Percentiles rank a stretch among this genome's conserved stretches.
Conservation (phyloP, 2,888 invertebrate species). For the Drosophila atripex region DNA sequence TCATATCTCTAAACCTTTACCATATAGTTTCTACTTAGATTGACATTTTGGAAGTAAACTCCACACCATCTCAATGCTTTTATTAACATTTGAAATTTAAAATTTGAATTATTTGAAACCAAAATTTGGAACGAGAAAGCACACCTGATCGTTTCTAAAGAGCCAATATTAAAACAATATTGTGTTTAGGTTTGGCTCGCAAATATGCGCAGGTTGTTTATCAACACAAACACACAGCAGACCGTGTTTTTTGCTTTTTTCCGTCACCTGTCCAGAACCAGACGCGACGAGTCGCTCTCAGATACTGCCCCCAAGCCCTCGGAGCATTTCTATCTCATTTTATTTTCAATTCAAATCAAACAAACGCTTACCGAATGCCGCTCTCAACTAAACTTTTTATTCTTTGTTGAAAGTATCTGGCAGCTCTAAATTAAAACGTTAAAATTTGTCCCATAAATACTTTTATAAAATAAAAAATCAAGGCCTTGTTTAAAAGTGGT, state of each 20-base stretch:
- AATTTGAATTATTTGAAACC: neutral
- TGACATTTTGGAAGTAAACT: neutral
- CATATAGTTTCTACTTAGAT: neutral
- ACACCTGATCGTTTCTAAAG: conserved; percentile 28
- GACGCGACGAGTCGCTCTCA: conserved; percentile 23
- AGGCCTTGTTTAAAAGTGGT: neutral
- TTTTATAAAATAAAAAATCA: neutral
- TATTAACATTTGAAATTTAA: conserved; percentile 7
- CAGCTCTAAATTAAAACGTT: neutral
- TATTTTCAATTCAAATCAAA: conserved; percentile 5
- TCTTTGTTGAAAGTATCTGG: neutral
- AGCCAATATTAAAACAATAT: conserved; percentile 10
- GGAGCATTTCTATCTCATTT: conserved; percentile 2
- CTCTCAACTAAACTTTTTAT: neutral
- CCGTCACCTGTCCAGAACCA: conserved; percentile 28
- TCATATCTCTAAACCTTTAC: conserved; percentile 5
- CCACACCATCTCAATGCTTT: conserved; percentile 1
- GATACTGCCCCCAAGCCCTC: conserved; percentile 21
- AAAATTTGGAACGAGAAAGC: neutral
- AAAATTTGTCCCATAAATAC: neutral
- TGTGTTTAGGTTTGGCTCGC: conserved; percentile 1
- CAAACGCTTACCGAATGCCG: neutral
- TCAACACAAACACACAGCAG: conserved; percentile 14
- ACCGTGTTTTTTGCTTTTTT: conserved; percentile 12
- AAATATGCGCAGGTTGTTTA: conserved; percentile 31